Evolutionary conservation across 1,140 invertebrate species (phyloP), one percentile per base, ranked within the genome.

Genomic region (Drosophila quadrilineata): DNA sequence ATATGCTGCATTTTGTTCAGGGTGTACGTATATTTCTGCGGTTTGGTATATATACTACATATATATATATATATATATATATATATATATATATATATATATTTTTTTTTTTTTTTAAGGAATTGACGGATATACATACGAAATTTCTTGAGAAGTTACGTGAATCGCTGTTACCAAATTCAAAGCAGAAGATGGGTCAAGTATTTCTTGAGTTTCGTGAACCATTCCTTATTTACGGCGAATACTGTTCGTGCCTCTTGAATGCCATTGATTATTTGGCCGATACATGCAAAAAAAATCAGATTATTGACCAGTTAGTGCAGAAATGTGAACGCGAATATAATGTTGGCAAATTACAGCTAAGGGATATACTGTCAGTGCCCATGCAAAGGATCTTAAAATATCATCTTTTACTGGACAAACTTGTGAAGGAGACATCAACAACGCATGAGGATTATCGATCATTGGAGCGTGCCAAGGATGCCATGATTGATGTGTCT

Each of bases 371-470:
- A 43, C 90, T 99, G 4, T 97, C 97, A 21, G 97, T 99, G 24
- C 98, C 98, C 3, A 99, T 99, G 97, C 98, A 99, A 91, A 91
- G 98, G 88, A 95, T 99, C 59, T 92, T 99, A 19, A 99, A 99
- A 87, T 99, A 99, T 90, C 98, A 99, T 90, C 91, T 99, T 35
- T 90, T 99, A 21, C 90, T 98, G 19, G 94, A 98, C 89, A 98
- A 99, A 91, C 90, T 99, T 16, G 94, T 98, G 3, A 96, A 97
- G 87, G 95, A 97, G 89, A 99, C 98, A 2, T 94, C 94, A 64
- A 93, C 92, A 10, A 94, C 96, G 71, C 93, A 94, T 69, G 96
- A 97, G 54, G 97, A 99, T 75, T 95, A 94, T 82, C 92, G 93
- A 8, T 94, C 94, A 9, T 89, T 99, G 48, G 93, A 95, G 71